These are phyloP conservation scores for Steinernema carpocapsae DNA, from an alignment of 2,888 invertebrate genomes.

Conservation along the genomic window DNA sequence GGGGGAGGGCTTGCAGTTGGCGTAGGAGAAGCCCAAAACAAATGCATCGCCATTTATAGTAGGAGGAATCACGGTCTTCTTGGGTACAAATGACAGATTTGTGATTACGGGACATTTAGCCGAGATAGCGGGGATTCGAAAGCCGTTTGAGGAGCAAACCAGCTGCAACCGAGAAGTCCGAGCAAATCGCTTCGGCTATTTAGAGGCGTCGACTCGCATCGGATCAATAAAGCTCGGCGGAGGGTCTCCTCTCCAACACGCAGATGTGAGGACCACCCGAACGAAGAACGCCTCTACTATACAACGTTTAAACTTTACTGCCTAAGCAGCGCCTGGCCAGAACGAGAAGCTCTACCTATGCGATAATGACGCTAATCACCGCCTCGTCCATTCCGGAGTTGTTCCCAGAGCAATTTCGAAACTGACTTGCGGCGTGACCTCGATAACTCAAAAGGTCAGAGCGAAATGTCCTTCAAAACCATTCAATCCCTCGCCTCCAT, in stretches of 20 bases:
- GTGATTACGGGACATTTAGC: no score
- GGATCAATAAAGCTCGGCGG: conserved; percentile 33
- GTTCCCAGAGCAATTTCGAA: conserved; percentile 33
- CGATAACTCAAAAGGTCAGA: conserved; percentile 33
- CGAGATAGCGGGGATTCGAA: neutral
- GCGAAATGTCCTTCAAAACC: conserved; percentile 32
- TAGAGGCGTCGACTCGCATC: neutral
- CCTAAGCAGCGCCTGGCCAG: neutral
- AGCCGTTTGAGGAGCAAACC: neutral
- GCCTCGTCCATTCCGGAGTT: neutral
- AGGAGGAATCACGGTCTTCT: no score
- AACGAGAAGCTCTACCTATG: neutral
- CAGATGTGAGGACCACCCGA: neutral
- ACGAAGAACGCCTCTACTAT: neutral
- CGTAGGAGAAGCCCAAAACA: no score
- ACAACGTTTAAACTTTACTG: conserved; percentile 10
- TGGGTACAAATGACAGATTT: no score
- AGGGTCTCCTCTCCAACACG: conserved; percentile 20
- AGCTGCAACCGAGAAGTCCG: neutral
- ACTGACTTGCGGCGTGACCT: conserved; percentile 20
- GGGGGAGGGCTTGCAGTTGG: no score
- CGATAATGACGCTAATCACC: neutral
- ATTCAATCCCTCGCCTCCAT: neutral
- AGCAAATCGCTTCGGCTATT: conserved; percentile 16
- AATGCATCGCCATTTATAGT: no score